Evolutionary conservation across 2,888 invertebrate species (phyloP).

Genomic region (Melinopterus prodromus): DNA sequence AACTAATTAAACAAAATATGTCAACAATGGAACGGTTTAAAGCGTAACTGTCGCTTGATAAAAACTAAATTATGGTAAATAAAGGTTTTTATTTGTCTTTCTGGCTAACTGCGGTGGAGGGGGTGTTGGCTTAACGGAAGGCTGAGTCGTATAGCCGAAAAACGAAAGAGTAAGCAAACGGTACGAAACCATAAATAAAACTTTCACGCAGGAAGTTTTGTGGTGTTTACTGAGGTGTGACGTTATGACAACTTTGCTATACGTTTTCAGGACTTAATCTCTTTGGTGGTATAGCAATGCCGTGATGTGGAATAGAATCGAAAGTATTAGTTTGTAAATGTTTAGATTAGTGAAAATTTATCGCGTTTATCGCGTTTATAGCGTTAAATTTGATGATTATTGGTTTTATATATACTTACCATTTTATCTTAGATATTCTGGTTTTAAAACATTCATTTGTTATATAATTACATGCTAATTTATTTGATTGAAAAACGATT

Average conservation of each 20-base stretch:
- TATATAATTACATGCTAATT: neutral
- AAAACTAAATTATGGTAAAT: neutral
- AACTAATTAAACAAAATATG: neutral
- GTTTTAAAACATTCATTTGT: neutral
- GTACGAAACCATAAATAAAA: constrained; percentile 29
- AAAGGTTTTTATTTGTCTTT: too few relatives aligned
- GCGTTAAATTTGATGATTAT: neutral
- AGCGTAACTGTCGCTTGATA: neutral
- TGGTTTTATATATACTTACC: neutral
- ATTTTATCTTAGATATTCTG: too few relatives aligned
- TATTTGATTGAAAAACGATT: too few relatives aligned
- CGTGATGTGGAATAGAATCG: neutral
- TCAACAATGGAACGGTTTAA: neutral
- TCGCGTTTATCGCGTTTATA: neutral
- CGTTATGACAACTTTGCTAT: constrained; percentile 9
- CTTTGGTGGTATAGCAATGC: neutral
- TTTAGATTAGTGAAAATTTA: neutral
- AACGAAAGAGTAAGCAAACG: neutral
- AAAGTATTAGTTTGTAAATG: neutral
- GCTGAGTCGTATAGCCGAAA: neutral
- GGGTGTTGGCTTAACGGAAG: neutral
- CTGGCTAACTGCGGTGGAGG: neutral
- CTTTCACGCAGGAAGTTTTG: constrained; percentile 38
- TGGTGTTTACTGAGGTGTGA: constrained; percentile 33
- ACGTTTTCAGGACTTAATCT: neutral